phyloP scores from a whole-genome alignment of 2,888 invertebrate species.

The Stenolophus ochropezus region DNA sequence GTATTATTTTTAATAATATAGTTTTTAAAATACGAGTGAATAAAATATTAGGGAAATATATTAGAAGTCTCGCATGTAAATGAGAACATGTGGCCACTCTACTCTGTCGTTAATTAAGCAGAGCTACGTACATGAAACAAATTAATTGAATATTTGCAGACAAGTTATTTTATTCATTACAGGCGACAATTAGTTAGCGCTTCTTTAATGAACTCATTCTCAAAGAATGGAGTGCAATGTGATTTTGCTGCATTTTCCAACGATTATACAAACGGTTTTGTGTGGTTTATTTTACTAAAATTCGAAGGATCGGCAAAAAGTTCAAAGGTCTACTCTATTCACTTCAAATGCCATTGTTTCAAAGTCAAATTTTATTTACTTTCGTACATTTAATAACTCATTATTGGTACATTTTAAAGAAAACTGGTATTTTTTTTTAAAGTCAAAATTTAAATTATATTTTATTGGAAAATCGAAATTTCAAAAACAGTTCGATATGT shows the following conservation, averaged over 20 bases:
- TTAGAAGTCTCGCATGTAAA: not conserved
- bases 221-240: not conserved
- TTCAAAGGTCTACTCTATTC: not conserved
- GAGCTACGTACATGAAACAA: not conserved
- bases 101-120: slow-evolving; percentile 2
- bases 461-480: no score
- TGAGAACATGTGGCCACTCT: not conserved
- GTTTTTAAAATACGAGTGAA: not conserved
- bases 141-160: slow-evolving; percentile 26
- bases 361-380: no score
- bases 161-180: not conserved
- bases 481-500: no score
- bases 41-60: slow-evolving; percentile 11
- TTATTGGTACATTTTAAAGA: no score
- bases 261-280: no score
- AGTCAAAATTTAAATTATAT: no score
- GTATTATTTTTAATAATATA: not conserved
- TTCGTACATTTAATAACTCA: no score
- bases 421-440: no score
- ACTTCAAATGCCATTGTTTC: no score
- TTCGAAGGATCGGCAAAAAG: no score
- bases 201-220: slow-evolving; percentile 3
- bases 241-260: not conserved
- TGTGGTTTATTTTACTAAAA: no score
- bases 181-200: not conserved